Base-by-base conservation (phyloP, 2,888 invertebrate species). In the Acanthopleura granulata region DNA sequence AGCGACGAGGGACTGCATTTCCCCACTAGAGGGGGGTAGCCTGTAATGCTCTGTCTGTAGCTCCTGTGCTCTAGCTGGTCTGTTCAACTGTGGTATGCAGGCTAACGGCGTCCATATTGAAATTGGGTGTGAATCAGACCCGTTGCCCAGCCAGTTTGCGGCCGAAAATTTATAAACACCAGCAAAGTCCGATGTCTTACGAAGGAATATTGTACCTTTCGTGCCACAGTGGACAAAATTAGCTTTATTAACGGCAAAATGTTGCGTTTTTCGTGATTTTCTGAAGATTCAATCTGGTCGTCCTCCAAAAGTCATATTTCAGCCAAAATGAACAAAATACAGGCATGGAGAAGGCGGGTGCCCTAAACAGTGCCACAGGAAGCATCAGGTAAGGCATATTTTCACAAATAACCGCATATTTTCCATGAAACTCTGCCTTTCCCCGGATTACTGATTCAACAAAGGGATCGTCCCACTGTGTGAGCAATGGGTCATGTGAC, bases 401-500 rank as follows among this genome's bases (percentile, higher is more conserved):
- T 57, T 57, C 57, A 57, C 22, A 57, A 57, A 57, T 22, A 57
- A 40, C 22, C 22, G 57, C 57, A 22, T n/a, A n/a, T 57, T 57
- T 57, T 57, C 57, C n/a, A 57, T 22, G n/a, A 57, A 57, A 57
- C 57, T 57, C 22, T 22, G 57, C 57, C 57, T 57, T 57, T 57
- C 6, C 22, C 12, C 57, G 6, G 40, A 40, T 40, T n/a, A 57
- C 57, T 3, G 57, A 57, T n/a, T 18, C 57, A n/a, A 22, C 18
- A 57, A 18, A 57, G 22, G 18, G 57, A 57, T n/a, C 57, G 57
- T 18, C n/a, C 57, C n/a, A n/a, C 57, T 22, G 57, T 57, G 57
- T 57, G 57, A 57, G 57, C 57, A 57, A 57, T 57, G n/a, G 18
- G 57, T 57, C 57, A 57, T 12, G 12, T 57, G 57, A 57, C 57